Percentiles rank a stretch among this genome's conserved stretches.
Evolutionary conservation across 1,140 invertebrate genomes (phyloP).

Genomic region (Nasonia longicornis): DNA sequence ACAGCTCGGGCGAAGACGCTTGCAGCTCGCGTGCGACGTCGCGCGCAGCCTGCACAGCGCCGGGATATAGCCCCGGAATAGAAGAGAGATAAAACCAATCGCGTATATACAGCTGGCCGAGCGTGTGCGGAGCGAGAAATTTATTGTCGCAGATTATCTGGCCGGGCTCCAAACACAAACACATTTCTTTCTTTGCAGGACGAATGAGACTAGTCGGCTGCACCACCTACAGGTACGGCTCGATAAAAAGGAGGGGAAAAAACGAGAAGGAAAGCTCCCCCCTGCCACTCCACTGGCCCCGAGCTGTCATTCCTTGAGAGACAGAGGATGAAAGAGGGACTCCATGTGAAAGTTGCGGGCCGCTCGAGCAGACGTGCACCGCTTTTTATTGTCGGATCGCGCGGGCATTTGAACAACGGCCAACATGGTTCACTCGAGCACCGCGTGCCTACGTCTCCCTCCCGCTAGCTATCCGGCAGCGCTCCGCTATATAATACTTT

Average conservation of each 20-base stretch:
- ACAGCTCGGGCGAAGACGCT: not conserved
- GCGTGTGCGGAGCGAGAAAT: slow-evolving; percentile 52
- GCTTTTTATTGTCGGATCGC: slow-evolving; percentile 64
- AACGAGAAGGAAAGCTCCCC: not conserved
- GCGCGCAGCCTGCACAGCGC: not conserved
- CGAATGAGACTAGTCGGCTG: slow-evolving; percentile 14
- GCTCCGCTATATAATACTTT: not conserved
- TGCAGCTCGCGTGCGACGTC: not conserved
- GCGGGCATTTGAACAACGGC: slow-evolving; percentile 64
- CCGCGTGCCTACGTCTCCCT: no score
- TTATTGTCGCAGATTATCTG: slow-evolving; percentile 67
- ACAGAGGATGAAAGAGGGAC: no score
- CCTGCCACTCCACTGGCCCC: not conserved
- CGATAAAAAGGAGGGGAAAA: slow-evolving; percentile 26
- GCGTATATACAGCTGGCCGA: slow-evolving; percentile 51
- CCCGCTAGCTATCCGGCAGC: not conserved
- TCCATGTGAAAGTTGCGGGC: slow-evolving; percentile 55
- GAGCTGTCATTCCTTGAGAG: slow-evolving; percentile 22
- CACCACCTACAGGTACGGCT: not conserved
- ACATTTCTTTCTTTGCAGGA: slow-evolving; percentile 57
- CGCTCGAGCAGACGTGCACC: slow-evolving; percentile 56
- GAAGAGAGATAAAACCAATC: slow-evolving; percentile 64
- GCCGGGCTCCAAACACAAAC: slow-evolving; percentile 64
- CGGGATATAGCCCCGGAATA: slow-evolving; percentile 8
- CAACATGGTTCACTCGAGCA: slow-evolving; percentile 54